These are phyloP conservation scores for Phaethornis superciliosus DNA, from an alignment of 2,113 vertebrate genomes.

Conservation along the genomic window DNA sequence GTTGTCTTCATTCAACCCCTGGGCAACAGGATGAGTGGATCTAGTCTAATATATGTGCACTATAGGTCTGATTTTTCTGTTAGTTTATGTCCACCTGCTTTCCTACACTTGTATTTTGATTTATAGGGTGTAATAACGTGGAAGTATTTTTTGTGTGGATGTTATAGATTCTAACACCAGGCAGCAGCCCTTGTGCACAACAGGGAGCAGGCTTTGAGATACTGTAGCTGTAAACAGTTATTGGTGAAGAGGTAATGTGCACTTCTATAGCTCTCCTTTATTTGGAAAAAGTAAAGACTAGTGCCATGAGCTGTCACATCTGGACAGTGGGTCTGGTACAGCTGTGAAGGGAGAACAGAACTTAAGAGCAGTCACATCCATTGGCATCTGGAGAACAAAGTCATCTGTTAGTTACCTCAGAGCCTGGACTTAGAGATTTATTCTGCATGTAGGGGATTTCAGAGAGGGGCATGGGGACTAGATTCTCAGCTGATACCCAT, in stretches of 20 bases:
- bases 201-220: not conserved
- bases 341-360: not conserved
- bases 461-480: not conserved
- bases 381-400: not conserved
- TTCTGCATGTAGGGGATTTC: not conserved
- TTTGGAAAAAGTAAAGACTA: not conserved
- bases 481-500: not conserved
- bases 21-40: not conserved
- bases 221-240: not conserved
- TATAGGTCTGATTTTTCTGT: constrained; percentile 23
- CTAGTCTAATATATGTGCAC: not conserved
- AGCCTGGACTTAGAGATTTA: not conserved
- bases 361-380: not conserved
- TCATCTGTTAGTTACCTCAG: not conserved
- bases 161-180: not conserved
- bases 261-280: not conserved
- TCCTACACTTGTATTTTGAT: constrained; percentile 19
- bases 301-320: not conserved
- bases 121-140: not conserved
- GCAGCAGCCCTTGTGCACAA: not conserved
- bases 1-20: not conserved
- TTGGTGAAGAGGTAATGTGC: not conserved
- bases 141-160: not conserved
- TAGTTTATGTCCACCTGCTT: constrained; percentile 28
- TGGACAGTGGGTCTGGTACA: not conserved